A percentile compares a stretch with the other conserved stretches of the same genome.
Conservation (phyloP, 2,797 vertebrate species). For the Kryptopterus vitreolus region DNA sequence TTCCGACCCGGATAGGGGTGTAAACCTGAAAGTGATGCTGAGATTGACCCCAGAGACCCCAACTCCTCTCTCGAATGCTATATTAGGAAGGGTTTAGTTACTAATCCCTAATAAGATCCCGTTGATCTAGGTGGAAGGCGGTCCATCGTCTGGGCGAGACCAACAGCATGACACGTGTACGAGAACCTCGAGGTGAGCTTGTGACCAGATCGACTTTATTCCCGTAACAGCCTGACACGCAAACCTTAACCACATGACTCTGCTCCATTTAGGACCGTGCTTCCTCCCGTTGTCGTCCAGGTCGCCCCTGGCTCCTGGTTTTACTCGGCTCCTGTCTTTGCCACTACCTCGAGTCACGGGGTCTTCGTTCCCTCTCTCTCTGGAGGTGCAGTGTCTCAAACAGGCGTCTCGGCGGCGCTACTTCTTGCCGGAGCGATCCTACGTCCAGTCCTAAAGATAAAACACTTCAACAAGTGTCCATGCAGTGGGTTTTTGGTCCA, state of each 20-base stretch:
- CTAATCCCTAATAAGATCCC: background rate
- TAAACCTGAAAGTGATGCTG: no score
- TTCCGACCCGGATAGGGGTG: no score
- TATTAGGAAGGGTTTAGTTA: background rate
- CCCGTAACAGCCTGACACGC: background rate
- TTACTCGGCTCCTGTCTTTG: constrained; percentile 61
- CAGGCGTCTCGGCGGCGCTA: constrained; percentile 46
- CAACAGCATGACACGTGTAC: constrained; percentile 60
- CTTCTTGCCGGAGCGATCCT: constrained; percentile 66
- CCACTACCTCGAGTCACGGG: constrained; percentile 62
- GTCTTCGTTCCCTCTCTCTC: constrained; percentile 55
- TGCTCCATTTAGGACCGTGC: constrained; percentile 50
- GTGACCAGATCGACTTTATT: background rate
- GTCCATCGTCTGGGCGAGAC: constrained; percentile 68
- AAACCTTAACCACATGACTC: background rate
- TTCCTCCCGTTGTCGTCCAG: constrained; percentile 60
- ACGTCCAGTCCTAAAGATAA: constrained; percentile 66
- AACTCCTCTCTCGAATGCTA: no score
- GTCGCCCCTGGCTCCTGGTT: constrained; percentile 56
- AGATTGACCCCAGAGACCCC: no score
- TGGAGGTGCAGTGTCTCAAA: constrained; percentile 51
- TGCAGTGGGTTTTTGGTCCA: no score
- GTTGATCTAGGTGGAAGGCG: constrained; percentile 55
- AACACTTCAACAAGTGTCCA: no score
- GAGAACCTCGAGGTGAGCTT: constrained; percentile 52